Evolutionary conservation across 1,140 invertebrate genomes (phyloP).

Genomic region (Diorhabda sublineata): DNA sequence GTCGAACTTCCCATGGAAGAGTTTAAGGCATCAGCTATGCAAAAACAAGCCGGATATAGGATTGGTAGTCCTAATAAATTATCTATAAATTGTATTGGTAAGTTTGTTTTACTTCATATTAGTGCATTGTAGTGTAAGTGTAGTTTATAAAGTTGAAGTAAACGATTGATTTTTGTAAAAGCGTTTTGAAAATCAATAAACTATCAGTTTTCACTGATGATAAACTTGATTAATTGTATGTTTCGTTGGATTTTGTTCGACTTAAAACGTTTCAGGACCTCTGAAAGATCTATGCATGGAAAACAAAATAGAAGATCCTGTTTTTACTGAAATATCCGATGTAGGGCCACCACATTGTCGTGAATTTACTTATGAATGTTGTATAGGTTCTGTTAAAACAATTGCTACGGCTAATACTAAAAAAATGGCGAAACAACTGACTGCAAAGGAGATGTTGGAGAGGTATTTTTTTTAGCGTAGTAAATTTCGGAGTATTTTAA

Average conservation of each 20-base stretch:
- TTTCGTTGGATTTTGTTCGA: no score
- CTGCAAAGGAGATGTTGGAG: constrained; percentile 53
- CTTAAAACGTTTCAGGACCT: constrained; percentile 14
- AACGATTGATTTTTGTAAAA: no score
- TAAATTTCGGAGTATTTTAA: background rate
- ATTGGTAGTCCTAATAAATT: constrained; percentile 63
- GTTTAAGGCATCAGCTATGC: constrained; percentile 22
- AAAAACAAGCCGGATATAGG: constrained; percentile 38
- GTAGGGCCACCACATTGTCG: constrained; percentile 68
- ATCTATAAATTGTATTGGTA: constrained; percentile 45
- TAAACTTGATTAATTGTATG: no score
- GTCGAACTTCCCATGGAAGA: constrained; percentile 23
- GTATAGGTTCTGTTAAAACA: constrained; percentile 57
- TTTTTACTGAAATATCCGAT: constrained; percentile 60
- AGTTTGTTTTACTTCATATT: constrained; percentile 9
- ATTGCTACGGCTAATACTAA: constrained; percentile 52
- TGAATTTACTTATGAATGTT: constrained; percentile 64
- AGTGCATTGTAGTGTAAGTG: background rate
- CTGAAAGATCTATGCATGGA: constrained; percentile 58
- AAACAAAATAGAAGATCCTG: constrained; percentile 59
- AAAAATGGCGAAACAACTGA: constrained; percentile 56
- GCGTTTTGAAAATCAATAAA: no score
- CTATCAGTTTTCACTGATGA: no score
- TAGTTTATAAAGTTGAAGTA: background rate
- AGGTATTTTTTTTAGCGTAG: constrained; percentile 28